Evolutionary conservation across 1,140 invertebrate species (phyloP), one percentile per base, ranked within the genome.

Genomic region (Papilio helenus): DNA sequence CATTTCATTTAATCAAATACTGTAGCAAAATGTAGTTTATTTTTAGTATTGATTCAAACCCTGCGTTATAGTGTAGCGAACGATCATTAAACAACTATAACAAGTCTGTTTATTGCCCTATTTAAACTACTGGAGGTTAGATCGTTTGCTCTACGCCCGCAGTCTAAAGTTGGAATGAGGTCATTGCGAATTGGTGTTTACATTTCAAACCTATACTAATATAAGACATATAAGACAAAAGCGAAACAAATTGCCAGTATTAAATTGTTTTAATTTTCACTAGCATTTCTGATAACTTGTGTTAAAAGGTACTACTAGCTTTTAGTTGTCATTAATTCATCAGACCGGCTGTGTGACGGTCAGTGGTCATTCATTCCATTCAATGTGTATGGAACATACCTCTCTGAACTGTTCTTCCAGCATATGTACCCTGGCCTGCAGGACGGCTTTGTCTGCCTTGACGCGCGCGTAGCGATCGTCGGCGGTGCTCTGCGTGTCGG

Each of bases 331-430:
- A 46, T 14, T 46, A 10, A 46, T 46, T 46, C 44, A 46, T 46
- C 2, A 39, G 34, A 39, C 7, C 7, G 44, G 0, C 2, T 46
- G 44, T 16, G 10, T 46, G 44, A 12, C 12, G 14, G 44, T 46
- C 12, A 12, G 12, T 46, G 3, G 10, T 46, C 44, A 46, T 16
- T 46, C 44, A 46, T 12, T 46, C 44, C 44, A 3, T 46, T 46
- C 44, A 46, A 46, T 46, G 34, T 39, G 9, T 58, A 26, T 18
- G 0, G 18, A 12, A 39, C 68, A 72, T 58, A 98, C 96, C 94
- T 99, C 98, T 86, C 98, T 96, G 18, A 98, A 95, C 87, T 98
- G 98, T 92, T 99, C 98, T 89, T 99, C 98, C 79, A 99, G 95
- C 96, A 98, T 98, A 86, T 98, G 96, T 84, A 99, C 97, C 87